phyloP scores from a whole-genome alignment of 2,797 vertebrate genomes.

The Bucorvus abyssinicus region DNA sequence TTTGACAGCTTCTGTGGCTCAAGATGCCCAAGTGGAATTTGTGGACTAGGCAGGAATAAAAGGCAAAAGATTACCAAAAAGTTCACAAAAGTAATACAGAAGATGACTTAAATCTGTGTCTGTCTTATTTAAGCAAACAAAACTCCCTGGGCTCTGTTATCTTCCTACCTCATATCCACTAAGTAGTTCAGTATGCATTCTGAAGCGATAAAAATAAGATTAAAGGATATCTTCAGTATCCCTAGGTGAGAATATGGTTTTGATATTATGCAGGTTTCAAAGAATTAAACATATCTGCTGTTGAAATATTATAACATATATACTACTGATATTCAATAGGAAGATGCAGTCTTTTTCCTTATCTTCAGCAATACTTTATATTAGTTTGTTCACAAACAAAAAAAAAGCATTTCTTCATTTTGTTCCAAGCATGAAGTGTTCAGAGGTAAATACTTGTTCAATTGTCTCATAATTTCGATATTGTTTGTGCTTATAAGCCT shows the following conservation, averaged over 20 bases:
- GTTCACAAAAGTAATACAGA: not conserved
- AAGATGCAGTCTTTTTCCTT: not conserved
- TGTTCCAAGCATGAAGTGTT: not conserved
- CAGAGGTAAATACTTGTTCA: not conserved
- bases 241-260: not conserved
- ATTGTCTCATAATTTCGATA: not conserved
- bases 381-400: not conserved
- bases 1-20: not conserved
- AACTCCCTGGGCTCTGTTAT: not conserved
- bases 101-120: not conserved
- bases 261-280: not conserved
- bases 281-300: not conserved
- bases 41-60: not conserved
- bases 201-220: not conserved
- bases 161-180: not conserved
- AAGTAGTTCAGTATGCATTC: not conserved
- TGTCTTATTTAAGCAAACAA: not conserved
- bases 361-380: not conserved
- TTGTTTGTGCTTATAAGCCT: not conserved
- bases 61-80: not conserved
- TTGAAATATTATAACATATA: not conserved
- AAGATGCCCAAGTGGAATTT: not conserved
- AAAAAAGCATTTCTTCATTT: too few species aligned
- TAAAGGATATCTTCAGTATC: not conserved
- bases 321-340: not conserved